phyloP scores from a whole-genome alignment of 2,888 invertebrate genomes.

The Marronus borbonicus region DNA sequence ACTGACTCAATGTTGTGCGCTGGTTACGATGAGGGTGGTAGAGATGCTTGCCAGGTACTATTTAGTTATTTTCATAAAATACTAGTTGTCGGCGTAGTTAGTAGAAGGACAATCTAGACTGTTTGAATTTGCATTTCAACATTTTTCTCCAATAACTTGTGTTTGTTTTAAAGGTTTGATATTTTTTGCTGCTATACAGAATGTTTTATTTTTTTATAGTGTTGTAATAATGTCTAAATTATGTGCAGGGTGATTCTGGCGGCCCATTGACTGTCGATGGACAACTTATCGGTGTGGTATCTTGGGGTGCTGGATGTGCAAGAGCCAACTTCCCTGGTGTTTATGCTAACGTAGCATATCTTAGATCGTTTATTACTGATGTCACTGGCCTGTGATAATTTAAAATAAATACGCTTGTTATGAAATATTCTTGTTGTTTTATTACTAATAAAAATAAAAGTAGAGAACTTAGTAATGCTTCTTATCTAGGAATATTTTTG shows the following conservation, averaged over 20 bases:
- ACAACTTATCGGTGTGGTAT: conserved; percentile 60
- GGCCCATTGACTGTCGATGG: conserved; percentile 59
- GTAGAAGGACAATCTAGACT: no score
- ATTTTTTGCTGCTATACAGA: neutral
- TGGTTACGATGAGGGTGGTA: conserved; percentile 53
- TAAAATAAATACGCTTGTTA: no score
- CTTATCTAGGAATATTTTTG: no score
- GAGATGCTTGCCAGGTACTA: conserved; percentile 54
- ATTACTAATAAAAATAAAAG: no score
- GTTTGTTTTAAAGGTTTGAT: no score
- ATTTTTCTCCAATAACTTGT: no score
- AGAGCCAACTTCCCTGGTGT: conserved; percentile 59
- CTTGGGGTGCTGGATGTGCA: conserved; percentile 63
- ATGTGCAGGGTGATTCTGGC: conserved; percentile 61
- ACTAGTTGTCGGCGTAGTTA: no score
- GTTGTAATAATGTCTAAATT: neutral
- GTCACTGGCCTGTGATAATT: conserved; percentile 28
- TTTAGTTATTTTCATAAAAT: neutral
- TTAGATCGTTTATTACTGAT: conserved; percentile 55
- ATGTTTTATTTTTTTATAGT: neutral
- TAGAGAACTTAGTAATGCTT: no score
- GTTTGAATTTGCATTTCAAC: no score
- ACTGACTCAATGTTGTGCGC: conserved; percentile 57
- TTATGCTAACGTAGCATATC: conserved; percentile 58
- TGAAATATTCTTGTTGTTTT: no score